phyloP scores from a whole-genome alignment of 1,140 invertebrate species.

The Drosophila tani region DNA sequence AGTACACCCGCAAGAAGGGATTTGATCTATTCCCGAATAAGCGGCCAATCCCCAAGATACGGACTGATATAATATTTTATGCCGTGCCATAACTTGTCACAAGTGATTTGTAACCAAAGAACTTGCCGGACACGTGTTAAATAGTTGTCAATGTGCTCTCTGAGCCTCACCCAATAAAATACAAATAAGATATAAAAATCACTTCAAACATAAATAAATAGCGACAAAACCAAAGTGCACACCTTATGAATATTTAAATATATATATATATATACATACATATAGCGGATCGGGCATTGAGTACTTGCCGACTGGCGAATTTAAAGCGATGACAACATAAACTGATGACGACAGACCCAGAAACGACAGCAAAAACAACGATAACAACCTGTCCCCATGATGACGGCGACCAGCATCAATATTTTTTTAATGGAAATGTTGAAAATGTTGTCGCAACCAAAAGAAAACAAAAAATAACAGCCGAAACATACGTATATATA shows the following conservation, averaged over 20 bases:
- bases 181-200: conserved; percentile 46
- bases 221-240: conserved; percentile 75
- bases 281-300: conserved; percentile 31
- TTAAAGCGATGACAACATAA: conserved; percentile 82
- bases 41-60: conserved; percentile 28
- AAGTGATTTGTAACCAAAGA: conserved; percentile 57
- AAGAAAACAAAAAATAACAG: conserved; percentile 39
- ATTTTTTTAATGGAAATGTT: conserved; percentile 80
- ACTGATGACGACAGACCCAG: conserved; percentile 72
- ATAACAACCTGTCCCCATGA: conserved; percentile 50
- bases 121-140: conserved; percentile 51
- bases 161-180: conserved; percentile 62
- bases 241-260: conserved; percentile 82
- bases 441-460: conserved; percentile 65
- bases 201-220: conserved; percentile 68
- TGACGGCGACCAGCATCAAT: conserved; percentile 69
- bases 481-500: conserved; percentile 39
- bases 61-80: conserved; percentile 40
- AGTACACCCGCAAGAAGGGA: conserved; percentile 9
- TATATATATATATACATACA: conserved; percentile 33
- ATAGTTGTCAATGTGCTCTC: conserved; percentile 47
- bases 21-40: conserved; percentile 29
- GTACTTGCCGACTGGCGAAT: conserved; percentile 58
- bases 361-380: conserved; percentile 39
- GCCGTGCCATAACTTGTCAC: conserved; percentile 43